Conservation (phyloP, 2,113 vertebrate species). For the Dicaeum eximium region DNA sequence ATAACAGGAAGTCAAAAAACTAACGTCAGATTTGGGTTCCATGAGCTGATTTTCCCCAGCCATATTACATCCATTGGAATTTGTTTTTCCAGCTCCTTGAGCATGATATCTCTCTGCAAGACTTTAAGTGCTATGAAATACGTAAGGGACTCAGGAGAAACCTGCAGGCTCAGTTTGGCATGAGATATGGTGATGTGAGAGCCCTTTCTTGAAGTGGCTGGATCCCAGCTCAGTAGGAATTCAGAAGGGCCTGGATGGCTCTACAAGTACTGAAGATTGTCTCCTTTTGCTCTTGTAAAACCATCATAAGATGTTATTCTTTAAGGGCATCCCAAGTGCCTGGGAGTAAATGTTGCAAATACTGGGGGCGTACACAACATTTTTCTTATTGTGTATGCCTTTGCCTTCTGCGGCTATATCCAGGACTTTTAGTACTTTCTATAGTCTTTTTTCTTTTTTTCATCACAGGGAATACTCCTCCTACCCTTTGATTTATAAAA, state of each 20-base stretch:
- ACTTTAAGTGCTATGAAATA: neutral
- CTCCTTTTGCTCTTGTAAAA: neutral
- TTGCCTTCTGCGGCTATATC: neutral
- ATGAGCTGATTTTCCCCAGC: neutral
- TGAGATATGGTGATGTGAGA: neutral
- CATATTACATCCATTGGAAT: neutral
- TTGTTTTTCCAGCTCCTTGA: neutral
- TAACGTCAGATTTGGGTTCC: neutral
- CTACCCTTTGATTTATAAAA: neutral
- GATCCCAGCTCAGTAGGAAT: neutral
- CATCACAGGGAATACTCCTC: neutral
- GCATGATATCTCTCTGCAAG: neutral
- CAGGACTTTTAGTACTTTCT: neutral
- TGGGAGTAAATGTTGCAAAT: neutral
- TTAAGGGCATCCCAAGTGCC: neutral
- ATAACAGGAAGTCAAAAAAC: neutral
- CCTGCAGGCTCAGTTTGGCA: neutral
- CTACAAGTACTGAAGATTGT: neutral
- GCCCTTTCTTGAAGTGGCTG: neutral
- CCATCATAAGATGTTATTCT: neutral
- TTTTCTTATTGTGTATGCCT: neutral
- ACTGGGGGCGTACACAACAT: neutral
- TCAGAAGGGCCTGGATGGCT: neutral
- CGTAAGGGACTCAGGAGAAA: neutral
- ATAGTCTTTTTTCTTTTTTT: neutral